Evolutionary conservation across 2,113 vertebrate genomes (phyloP), one percentile per base, ranked within the genome.

Genomic region (Rostratula benghalensis): DNA sequence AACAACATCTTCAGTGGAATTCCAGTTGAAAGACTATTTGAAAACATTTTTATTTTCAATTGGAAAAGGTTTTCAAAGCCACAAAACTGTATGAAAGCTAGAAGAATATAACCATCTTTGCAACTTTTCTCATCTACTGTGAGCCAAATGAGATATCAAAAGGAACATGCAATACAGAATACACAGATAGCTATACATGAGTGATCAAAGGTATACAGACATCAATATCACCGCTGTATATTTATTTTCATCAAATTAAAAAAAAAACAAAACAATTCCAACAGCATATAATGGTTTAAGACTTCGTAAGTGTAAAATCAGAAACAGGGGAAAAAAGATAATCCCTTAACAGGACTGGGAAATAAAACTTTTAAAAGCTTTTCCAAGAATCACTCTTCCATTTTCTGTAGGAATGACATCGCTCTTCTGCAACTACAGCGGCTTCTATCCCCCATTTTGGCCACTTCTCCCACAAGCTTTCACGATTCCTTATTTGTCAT

Each of bases 391-490:
- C 28, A 59, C 27, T 95, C 78, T 79, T 93, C 63, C 45, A 53
- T 80, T 86, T 90, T 50, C 23, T 77, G 45, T 54, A 0, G 6
- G 59, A 93, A 89, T 2, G 35, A 59, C 71, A 90, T 63, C 50
- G 57, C 33, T 92, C 85, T 95, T 92, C 93, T 92, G 90, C 37
- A 97, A 17, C 63, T 89, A 92, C 76, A 83, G 67, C 23, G 70
- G 71, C 79, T 92, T 92, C 73, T 70, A 67, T 59, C 64, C 46
- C 83, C 73, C 73, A 78, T 81, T 96, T 80, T 83, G 94, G 81
- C 50, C 91, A 92, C 76, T 94, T 87, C 76, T 95, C 71, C 59
- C 94, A 94, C 68, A 88, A 80, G 70, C 21, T 85, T 85, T 85
- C 82, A 83, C 2, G n/a, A 83, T 80, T 90, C 88, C 76, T 87